These are phyloP conservation scores for Fistularia commersonii DNA, from an alignment of 2,797 vertebrate species.

Conservation along the genomic window DNA sequence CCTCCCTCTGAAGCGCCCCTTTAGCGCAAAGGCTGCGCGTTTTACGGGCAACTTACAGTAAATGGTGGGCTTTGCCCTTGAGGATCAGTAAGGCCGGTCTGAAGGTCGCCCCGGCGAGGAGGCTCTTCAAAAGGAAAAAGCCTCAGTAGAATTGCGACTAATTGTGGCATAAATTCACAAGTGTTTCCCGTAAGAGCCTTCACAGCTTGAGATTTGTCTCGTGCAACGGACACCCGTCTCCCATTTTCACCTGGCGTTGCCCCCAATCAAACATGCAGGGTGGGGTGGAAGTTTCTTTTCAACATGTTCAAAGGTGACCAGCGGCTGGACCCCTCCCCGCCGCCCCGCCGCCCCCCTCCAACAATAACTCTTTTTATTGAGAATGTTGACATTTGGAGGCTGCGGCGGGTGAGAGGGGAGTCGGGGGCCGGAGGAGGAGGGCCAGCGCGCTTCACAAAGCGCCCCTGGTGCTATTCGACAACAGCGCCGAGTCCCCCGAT, in stretches of 20 bases:
- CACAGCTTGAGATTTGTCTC: conserved; percentile 62
- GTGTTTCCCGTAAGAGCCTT: conserved; percentile 42
- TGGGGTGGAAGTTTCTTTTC: conserved; percentile 73
- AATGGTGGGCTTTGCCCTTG: conserved; percentile 40
- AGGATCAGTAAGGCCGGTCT: conserved; percentile 38
- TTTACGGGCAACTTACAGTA: no score
- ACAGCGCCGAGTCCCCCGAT: conserved; percentile 64
- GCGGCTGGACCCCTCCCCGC: conserved; percentile 69
- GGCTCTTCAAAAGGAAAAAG: conserved; percentile 44
- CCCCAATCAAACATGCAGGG: conserved; percentile 73
- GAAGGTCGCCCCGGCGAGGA: conserved; percentile 42
- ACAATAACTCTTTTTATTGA: conserved; percentile 87
- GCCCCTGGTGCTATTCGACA: conserved; percentile 76
- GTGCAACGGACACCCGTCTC: conserved; percentile 49
- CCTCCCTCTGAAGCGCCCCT: conserved; percentile 18
- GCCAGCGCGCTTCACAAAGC: conserved; percentile 64
- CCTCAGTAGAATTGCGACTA: conserved; percentile 51
- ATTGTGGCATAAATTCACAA: conserved; percentile 66
- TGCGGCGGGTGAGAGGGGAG: conserved; percentile 48
- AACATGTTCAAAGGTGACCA: conserved; percentile 78
- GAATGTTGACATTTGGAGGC: conserved; percentile 88
- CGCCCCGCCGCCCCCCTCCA: conserved; percentile 75
- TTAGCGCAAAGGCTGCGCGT: no score
- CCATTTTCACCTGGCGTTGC: conserved; percentile 67
- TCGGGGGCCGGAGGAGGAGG: conserved; percentile 49